These are phyloP conservation scores for Dicaeum eximium DNA, from an alignment of 2,113 vertebrate genomes.

Conservation along the genomic window DNA sequence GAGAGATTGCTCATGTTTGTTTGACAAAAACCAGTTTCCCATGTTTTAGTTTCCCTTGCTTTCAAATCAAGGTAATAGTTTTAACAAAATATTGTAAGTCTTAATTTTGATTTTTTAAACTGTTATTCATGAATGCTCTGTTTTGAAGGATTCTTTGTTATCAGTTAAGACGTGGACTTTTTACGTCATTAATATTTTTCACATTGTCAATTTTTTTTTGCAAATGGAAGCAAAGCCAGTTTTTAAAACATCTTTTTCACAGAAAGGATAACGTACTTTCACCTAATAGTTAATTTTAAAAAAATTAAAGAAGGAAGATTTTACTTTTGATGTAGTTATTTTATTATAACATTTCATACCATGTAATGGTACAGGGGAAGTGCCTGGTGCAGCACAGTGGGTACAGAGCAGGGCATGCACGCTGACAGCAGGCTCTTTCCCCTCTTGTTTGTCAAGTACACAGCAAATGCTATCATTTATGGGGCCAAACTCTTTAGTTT, in stretches of 20 bases:
- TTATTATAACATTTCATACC: not conserved
- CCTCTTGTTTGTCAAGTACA: not conserved
- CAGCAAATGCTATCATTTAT: not conserved
- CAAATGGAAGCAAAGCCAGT: not conserved
- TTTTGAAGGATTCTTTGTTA: not conserved
- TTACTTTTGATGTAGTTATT: not conserved
- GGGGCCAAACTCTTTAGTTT: not conserved
- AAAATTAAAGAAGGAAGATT: not conserved
- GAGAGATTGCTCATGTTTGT: not conserved
- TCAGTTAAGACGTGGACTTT: not conserved
- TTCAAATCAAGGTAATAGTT: not conserved
- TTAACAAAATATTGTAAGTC: not conserved
- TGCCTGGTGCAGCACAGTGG: not conserved
- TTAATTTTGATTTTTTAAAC: not conserved
- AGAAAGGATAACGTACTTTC: not conserved
- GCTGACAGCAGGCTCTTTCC: not conserved
- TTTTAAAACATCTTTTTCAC: not conserved
- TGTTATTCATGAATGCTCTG: not conserved
- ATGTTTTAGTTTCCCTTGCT: not conserved
- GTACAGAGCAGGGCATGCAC: accelerated
- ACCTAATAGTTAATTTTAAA: not conserved
- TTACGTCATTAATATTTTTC: not conserved
- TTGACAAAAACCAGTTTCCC: not conserved
- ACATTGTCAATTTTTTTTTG: not conserved
- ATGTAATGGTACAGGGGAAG: not conserved